Conservation (phyloP, 35 echinoderm and acorn worm species). For the Hemicentrotus pulcherrimus region DNA sequence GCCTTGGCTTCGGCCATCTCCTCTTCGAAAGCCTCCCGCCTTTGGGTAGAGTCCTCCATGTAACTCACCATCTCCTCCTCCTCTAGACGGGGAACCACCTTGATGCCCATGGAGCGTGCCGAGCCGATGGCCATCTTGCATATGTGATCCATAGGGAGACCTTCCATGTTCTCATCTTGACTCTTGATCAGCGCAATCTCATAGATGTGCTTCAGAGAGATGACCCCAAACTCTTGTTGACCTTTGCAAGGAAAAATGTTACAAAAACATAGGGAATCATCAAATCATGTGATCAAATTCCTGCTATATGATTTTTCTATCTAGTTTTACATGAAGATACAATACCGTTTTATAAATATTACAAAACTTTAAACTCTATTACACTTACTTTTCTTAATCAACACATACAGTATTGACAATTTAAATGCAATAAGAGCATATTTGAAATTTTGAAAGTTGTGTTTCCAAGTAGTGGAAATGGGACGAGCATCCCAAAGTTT, state of each 20-base stretch:
- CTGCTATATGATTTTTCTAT: too few species aligned
- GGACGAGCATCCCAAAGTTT: too few species aligned
- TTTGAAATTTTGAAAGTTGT: too few species aligned
- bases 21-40: conserved; percentile 53
- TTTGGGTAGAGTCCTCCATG: conserved; percentile 65
- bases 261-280: background rate
- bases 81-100: conserved; percentile 71
- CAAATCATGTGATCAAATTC: background rate
- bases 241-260: conserved; percentile 7
- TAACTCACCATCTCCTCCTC: conserved; percentile 72
- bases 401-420: too few species aligned
- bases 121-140: conserved; percentile 83
- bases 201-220: conserved; percentile 91
- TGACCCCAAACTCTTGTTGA: conserved; percentile 68
- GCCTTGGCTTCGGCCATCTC: conserved; percentile 60
- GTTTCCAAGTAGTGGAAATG: too few species aligned
- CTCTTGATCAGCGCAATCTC: conserved; percentile 95
- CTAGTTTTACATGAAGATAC: too few species aligned
- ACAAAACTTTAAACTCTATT: too few species aligned
- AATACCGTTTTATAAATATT: too few species aligned
- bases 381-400: too few species aligned
- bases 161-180: conserved; percentile 66
- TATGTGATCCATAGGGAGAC: conserved; percentile 64
- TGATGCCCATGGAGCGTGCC: conserved; percentile 72
- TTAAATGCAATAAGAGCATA: too few species aligned